Evolutionary conservation across 23 tunicate genomes (phyloP), one percentile per base, ranked within the genome.

Genomic region (Styela clava): DNA sequence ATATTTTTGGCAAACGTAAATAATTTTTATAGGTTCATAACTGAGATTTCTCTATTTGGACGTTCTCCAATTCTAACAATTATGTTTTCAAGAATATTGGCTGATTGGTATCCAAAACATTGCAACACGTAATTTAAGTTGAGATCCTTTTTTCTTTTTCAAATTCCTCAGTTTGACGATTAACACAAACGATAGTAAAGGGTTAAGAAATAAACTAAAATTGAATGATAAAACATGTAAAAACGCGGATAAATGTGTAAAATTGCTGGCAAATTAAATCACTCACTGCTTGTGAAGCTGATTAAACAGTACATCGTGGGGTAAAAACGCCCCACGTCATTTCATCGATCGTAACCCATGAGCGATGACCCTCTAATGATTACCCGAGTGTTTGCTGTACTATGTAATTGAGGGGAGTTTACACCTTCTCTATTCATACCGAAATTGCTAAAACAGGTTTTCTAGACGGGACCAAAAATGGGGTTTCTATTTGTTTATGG

Each of bases 321-420:
- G 81, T 52, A 27, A 76, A 27, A 2, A 76, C 21, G 81, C 64
- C 31, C 65, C 81, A 52, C 27, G 81, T 76, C 81, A 76, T 64
- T 20, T 44, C 24, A 44, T 21, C 81, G 63, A 52, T 52, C 64
- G 65, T 68, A 5, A 76, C 64, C 31, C 81, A 52, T 76, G 52
- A 76, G 29, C 44, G 81, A 76, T 76, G 81, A 34, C 81, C 64
- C 81, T 76, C 81, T 76, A 52, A 51, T 76, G 81, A 52, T 76
- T 76, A 76, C 81, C 81, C 64, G 52, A 22, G 0, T 76, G 81
- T 76, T 76, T 76, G 81, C 81, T 33, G 62, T 52, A 76, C 81
- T 76, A 76, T 76, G 81, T 76, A 76, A 76, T 76, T 76, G 81
- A 34, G 65, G 65, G 65, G 2, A 76, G 67, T 76, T 76, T 76